Conservation (phyloP, 2,113 vertebrate species). For the Tenrec ecaudatus region DNA sequence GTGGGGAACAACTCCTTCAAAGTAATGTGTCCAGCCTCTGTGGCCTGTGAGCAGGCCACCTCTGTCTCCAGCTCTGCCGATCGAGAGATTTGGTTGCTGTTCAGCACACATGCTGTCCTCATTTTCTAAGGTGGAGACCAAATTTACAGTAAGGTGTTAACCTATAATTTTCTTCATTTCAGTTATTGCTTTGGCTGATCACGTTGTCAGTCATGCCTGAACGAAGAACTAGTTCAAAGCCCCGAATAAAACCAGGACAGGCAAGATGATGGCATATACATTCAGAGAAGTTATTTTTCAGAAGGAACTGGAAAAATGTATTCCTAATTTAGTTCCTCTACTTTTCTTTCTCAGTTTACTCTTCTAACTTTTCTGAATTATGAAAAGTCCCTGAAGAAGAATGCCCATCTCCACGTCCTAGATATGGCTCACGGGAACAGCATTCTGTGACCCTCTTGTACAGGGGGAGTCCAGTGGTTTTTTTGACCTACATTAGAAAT, state of each 20-base stretch:
- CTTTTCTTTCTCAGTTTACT: slow-evolving; percentile 21
- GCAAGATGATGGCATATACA: background rate
- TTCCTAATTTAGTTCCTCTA: slow-evolving; percentile 24
- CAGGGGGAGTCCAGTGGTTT: slow-evolving; percentile 39
- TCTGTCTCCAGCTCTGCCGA: no score
- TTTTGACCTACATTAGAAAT: slow-evolving; percentile 44
- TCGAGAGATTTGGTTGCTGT: no score
- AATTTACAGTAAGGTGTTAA: no score
- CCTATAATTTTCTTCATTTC: no score
- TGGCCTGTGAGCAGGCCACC: no score
- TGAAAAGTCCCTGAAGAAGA: slow-evolving; percentile 20
- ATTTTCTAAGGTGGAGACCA: no score
- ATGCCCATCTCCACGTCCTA: slow-evolving; percentile 1
- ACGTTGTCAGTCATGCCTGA: no score
- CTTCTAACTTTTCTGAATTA: slow-evolving; percentile 21
- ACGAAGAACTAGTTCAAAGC: no score
- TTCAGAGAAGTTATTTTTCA: background rate
- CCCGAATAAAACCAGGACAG: background rate
- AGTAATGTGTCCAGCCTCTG: no score
- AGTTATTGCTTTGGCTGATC: no score
- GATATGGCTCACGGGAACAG: background rate
- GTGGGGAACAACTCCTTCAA: no score
- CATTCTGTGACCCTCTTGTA: slow-evolving; percentile 34
- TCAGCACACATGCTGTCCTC: background rate
- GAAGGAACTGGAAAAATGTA: slow-evolving; percentile 17